Percentiles rank a stretch among this genome's conserved stretches.
Evolutionary conservation across 2,888 invertebrate species (phyloP).

Genomic region (Caenorhabditis sp.): DNA sequence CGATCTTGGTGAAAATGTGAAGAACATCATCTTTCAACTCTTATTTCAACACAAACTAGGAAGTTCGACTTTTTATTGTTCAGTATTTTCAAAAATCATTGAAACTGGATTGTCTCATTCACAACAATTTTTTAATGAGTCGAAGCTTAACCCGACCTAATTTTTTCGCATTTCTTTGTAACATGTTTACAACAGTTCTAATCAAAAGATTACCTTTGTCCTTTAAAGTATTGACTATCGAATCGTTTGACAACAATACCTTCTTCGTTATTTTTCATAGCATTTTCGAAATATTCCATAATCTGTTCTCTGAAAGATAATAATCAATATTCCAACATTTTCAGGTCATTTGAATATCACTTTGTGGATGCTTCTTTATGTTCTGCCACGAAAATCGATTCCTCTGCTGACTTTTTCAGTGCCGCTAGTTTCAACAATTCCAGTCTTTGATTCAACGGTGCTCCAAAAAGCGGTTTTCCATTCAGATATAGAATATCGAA

Average conservation of each 20-base stretch:
- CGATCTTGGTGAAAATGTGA: no score
- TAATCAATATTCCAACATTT: not conserved
- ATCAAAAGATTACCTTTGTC: constrained; percentile 42
- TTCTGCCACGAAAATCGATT: constrained; percentile 47
- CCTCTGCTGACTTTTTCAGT: constrained; percentile 41
- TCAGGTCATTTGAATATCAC: constrained; percentile 21
- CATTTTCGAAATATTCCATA: constrained; percentile 55
- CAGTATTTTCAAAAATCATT: no score
- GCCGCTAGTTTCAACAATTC: constrained; percentile 42
- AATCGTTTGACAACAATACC: constrained; percentile 67
- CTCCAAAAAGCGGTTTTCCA: constrained; percentile 52
- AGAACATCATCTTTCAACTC: no score
- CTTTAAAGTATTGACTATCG: constrained; percentile 48
- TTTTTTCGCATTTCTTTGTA: not conserved
- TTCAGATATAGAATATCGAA: constrained; percentile 66
- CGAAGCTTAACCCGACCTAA: no score
- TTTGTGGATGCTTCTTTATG: constrained; percentile 40
- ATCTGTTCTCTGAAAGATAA: constrained; percentile 56
- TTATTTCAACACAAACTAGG: no score
- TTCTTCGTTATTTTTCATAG: constrained; percentile 64
- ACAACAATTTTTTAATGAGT: no score
- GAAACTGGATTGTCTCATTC: no score
- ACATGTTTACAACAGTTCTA: no score
- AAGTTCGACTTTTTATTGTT: no score
- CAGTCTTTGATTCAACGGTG: constrained; percentile 50